Percentiles rank a stretch among this genome's conserved stretches.
These are phyloP conservation scores for human DNA, from an alignment of 2,113 vertebrate genomes.

Conservation along the genomic window GRCh38 chr19:8087501-8088000, in stretches of 20 bases:
- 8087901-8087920: conserved; percentile 97
- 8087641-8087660: no score
- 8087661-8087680: no score
- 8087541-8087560: not conserved
- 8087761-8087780: no score
- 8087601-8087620: no score
- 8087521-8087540: not conserved
- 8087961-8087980: not conserved
- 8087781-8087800: no score
- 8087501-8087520: no score
- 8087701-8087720: no score
- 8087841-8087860: conserved; percentile 93
- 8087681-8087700: no score
- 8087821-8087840: conserved; percentile 95
- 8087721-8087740: no score
- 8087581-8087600: not conserved
- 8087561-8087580: not conserved
- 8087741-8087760: no score
- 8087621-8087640: no score
- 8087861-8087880: conserved; percentile 93
- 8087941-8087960: conserved; percentile 88
- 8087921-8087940: conserved; percentile 92
- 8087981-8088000: not conserved
- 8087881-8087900: conserved; percentile 96
- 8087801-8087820: not conserved